Evolutionary conservation across 2,888 invertebrate genomes (phyloP), one percentile per base, ranked within the genome.

Genomic region (Callinectes sapidus): DNA sequence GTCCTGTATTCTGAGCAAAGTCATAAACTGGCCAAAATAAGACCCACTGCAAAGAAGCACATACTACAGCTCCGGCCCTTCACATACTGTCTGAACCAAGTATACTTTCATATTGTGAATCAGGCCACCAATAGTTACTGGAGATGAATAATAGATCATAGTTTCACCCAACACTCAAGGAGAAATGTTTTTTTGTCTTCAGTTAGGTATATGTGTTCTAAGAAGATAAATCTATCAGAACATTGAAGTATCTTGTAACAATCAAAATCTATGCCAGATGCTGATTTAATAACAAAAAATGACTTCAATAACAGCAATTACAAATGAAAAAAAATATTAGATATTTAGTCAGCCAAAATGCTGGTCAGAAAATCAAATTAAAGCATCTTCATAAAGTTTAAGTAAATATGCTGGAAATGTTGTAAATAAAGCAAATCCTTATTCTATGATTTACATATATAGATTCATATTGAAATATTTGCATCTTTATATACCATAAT

Each of bases 401-500:
- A 48, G 55, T 87, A 42, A 87, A 18, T 88, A 35, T 61, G 61
- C 55, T 35, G 35, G 35, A 55, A 88, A 88, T 14, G 32, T 32
- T 54, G 54, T 88, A 61, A 16, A 88, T 32, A 55, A 88, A 88
- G 8, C 55, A 35, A 88, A 35, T 88, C 35, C 55, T 55, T 88
- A 61, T 18, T 48, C 35, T 88, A 61, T 35, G 32, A 88, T 28
- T 88, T 55, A 61, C 32, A 81, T 88, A 55, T 61, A 28, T 23
- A 28, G 14, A 39, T 71, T 13, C 39, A 71, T 90, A 39, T 42
- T 71, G 16, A 61, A 35, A 88, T 88, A 23, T 35, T 55, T 54
- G 55, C 48, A 55, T 66, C 90, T 48, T 42, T 71, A 77, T 14
- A 88, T 66, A 87, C n/a, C 87, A 88, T 35, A 61, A 71, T 88